phyloP scores from a whole-genome alignment of 2,113 vertebrate species.

The Callipepla squamata region DNA sequence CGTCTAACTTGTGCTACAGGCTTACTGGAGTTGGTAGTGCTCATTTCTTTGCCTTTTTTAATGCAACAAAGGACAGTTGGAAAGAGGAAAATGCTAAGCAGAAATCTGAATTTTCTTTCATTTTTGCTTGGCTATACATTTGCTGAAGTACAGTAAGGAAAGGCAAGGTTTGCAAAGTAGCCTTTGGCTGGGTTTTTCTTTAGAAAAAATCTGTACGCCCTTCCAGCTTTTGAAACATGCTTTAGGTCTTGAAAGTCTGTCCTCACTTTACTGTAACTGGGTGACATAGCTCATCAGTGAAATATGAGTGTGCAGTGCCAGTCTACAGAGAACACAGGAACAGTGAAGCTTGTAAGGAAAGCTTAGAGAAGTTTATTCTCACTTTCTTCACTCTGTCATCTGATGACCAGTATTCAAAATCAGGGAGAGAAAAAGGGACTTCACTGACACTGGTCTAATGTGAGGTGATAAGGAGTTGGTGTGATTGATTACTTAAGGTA shows the following conservation, averaged over 20 bases:
- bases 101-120: background rate
- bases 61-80: background rate
- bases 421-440: background rate
- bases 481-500: background rate
- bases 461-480: background rate
- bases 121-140: background rate
- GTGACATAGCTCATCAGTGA: background rate
- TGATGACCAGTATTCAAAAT: background rate
- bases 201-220: accelerated
- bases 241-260: background rate
- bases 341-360: background rate
- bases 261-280: background rate
- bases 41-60: background rate
- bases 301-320: background rate
- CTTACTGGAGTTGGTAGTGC: accelerated
- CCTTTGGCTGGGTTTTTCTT: background rate
- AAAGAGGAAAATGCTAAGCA: background rate
- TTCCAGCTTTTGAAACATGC: background rate
- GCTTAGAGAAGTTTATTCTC: background rate
- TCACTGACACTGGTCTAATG: background rate
- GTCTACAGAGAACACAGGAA: accelerated
- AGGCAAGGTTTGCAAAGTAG: background rate
- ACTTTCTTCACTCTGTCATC: background rate
- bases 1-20: background rate
- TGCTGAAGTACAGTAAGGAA: background rate